A percentile compares a stretch with the other conserved stretches of the same genome.
phyloP scores from a whole-genome alignment of 2,797 vertebrate species.

The Dryobates pubescens region DNA sequence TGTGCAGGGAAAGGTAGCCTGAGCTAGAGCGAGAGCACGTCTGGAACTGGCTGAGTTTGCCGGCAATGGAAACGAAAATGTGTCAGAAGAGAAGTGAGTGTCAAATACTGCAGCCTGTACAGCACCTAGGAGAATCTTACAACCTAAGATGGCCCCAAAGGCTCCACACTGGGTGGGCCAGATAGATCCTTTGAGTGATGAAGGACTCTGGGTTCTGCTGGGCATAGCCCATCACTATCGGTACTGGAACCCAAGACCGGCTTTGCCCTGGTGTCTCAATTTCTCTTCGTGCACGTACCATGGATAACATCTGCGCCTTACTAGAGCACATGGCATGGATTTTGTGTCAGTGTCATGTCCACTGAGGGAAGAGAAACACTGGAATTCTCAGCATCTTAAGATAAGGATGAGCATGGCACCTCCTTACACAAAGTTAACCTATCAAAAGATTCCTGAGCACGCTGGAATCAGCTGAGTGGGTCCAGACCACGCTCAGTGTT shows the following conservation, averaged over 20 bases:
- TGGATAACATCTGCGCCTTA: neutral
- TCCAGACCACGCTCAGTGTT: neutral
- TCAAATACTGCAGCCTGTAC: neutral
- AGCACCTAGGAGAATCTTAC: neutral
- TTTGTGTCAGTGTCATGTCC: neutral
- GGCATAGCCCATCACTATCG: neutral
- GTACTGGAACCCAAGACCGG: neutral
- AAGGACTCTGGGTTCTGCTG: neutral
- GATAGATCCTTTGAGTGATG: no score
- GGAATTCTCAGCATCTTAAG: neutral
- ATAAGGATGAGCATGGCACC: fast-evolving
- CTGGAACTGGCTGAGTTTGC: neutral
- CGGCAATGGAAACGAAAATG: neutral
- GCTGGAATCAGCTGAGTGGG: neutral
- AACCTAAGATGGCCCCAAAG: neutral
- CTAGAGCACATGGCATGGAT: neutral
- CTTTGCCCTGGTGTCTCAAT: neutral
- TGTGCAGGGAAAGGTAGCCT: neutral
- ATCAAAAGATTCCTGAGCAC: neutral
- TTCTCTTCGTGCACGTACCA: neutral
- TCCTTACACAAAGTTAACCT: neutral
- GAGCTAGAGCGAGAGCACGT: neutral
- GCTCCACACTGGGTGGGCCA: fast-evolving
- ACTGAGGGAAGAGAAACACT: neutral
- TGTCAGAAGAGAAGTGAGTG: neutral